Evolutionary conservation across 1,140 invertebrate genomes (phyloP), one percentile per base, ranked within the genome.

Genomic region (Habropoda laboriosa): DNA sequence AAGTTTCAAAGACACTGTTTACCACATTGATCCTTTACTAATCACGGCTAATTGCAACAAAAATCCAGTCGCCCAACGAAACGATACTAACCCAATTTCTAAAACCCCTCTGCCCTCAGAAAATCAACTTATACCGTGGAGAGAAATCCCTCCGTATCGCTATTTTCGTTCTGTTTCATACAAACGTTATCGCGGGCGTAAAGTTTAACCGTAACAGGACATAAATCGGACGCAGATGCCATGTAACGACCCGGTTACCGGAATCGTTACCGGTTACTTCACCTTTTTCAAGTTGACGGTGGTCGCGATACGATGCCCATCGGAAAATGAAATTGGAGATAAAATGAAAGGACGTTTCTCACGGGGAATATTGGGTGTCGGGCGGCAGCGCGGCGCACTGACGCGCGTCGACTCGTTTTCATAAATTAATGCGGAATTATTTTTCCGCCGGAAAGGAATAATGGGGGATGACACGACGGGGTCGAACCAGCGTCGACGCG

Each of bases 371-470:
- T 53, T 42, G 32, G 24, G 16, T 47, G 30, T 73, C 42, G 57
- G 18, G 55, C 32, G 35, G n/a, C 18, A 8, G 55, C 27, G 30
- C 61, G 40, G 21, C 32, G 21, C 40, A 32, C 38, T 35, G 70
- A 58, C 70, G 38, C 70, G 38, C 51, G 68, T 57, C 57, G 40
- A 6, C 55, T 73, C 70, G 71, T 63, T 74, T 74, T 58, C 58
- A 63, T 58, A 74, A 74, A 74, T 75, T 64, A 75, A 64, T 1
- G 47, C 35, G 45, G 47, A 42, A 75, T 75, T 75, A 55, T 75
- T 53, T 64, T 75, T 49, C 18, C 60, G 6, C 24, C 16, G 60
- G 4, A 30, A 75, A 40, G 35, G 47, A 64, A 32, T 30, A 53
- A 74, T 10, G 24, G 18, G 16, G 10, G 8, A 49, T 51, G n/a